Evolutionary conservation across 2,113 vertebrate species (phyloP), one percentile per base, ranked within the genome.

Genomic region (Oostethus manadensis): DNA sequence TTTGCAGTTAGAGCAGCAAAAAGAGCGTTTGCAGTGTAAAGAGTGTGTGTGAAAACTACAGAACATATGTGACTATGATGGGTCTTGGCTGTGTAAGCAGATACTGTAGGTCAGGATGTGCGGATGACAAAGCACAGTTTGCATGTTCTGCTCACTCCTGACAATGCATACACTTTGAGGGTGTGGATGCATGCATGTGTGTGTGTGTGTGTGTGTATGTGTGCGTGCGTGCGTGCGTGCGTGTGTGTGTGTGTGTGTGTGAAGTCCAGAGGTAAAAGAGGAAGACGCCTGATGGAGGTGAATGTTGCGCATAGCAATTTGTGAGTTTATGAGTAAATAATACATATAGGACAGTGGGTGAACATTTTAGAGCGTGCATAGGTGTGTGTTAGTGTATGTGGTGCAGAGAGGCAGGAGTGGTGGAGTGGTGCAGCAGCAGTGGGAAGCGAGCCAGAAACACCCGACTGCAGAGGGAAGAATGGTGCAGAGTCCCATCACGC

Each of bases 361-460:
- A 8, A 20, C 18, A 6, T 40, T 56, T 56, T 20, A 20, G 16
- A 55, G 35, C 10, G 29, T 55, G 53, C n/a, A 35, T 55, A 26
- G 10, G 33, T 53, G 29, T 42, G 68, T 10, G 56, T 55, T 58
- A n/a, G 69, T 38, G 61, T 54, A 29, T 64, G 66, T 74, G 73
- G 73, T 81, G 83, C 72, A 77, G 76, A 68, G 71, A 77, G 76
- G 71, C 72, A 78, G 61, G 76, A 60, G 74, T 62, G n/a, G 58
- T 79, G 59, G 65, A 82, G 80, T 86, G 83, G 69, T 79, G 84
- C 84, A 85, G 83, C 79, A 80, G 81, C 67, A 83, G 74, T 80
- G 72, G 81, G 85, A 85, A 82, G 74, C 53, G 71, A 81, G 81
- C 85, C 81, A 84, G 80, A 83, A 87, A 81, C 79, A 84, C 74